Conservation (phyloP, 2,113 vertebrate genomes). For the Sturnira hondurensis region DNA sequence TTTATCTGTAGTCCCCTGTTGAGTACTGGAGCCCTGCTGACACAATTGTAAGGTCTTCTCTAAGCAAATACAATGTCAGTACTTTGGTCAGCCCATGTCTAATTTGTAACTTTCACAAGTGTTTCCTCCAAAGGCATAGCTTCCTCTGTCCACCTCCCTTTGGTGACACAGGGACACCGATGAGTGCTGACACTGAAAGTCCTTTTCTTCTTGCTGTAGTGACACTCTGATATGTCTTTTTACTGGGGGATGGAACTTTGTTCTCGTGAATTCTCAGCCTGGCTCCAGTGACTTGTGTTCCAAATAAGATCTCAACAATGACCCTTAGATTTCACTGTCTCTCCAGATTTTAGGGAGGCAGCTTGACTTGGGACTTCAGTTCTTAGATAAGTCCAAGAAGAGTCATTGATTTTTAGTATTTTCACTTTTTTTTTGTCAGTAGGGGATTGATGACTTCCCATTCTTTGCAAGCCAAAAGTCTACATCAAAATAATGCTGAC, state of each 20-base stretch:
- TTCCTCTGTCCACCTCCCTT: background rate
- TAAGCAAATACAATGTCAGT: background rate
- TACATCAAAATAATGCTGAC: background rate
- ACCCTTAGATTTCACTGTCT: background rate
- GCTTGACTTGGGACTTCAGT: background rate
- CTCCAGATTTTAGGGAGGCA: background rate
- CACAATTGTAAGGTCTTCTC: accelerated
- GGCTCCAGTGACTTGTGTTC: background rate
- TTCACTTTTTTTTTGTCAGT: background rate
- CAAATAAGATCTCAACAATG: background rate
- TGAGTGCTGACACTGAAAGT: background rate
- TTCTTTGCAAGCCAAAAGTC: background rate
- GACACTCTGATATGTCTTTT: background rate
- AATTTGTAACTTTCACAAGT: background rate
- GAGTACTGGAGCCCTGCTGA: too few relatives aligned
- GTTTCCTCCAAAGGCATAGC: background rate
- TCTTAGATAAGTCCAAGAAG: background rate
- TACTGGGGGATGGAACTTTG: background rate
- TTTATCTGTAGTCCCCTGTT: background rate
- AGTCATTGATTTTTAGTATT: background rate
- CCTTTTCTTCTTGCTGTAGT: background rate
- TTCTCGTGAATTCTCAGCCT: background rate
- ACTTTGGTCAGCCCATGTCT: background rate
- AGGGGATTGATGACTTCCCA: background rate
- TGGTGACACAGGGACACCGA: background rate